Evolutionary conservation across 2,888 invertebrate species (phyloP).

Genomic region (Chironomus tentans): DNA sequence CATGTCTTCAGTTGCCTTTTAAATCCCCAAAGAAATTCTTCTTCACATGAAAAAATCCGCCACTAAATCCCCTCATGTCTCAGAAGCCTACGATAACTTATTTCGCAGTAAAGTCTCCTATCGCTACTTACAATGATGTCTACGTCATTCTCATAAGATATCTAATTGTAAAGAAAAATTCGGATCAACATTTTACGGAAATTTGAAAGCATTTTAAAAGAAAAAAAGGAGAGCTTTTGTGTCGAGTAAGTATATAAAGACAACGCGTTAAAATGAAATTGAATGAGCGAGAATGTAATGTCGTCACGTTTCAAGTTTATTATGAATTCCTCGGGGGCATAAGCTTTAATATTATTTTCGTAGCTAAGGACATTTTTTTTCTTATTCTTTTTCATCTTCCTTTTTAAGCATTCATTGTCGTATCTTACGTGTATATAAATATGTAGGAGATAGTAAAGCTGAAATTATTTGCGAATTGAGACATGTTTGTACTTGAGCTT

Average conservation of each 20-base stretch:
- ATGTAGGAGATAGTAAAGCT: neutral
- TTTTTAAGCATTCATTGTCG: neutral
- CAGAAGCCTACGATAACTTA: no score
- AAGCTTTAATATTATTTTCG: neutral
- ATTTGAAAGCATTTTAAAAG: no score
- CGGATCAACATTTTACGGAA: no score
- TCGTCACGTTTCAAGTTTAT: slow-evolving; percentile 23
- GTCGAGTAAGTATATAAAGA: neutral
- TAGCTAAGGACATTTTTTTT: neutral
- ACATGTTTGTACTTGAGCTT: neutral
- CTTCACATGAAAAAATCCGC: no score
- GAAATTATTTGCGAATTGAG: slow-evolving; percentile 1
- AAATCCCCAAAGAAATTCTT: no score
- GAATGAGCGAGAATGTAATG: neutral
- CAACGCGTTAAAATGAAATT: neutral
- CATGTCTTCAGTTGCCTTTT: no score
- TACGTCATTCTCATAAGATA: no score
- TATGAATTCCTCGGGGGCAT: slow-evolving; percentile 20
- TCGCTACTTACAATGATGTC: no score
- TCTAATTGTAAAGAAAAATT: no score
- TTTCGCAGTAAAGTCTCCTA: no score
- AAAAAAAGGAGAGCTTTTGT: no score
- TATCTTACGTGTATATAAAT: neutral
- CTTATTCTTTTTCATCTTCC: neutral
- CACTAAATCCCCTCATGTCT: no score